Percentiles rank a stretch among this genome's conserved stretches.
phyloP scores from a whole-genome alignment of 2,888 invertebrate species.

The Malachius bipustulatus region DNA sequence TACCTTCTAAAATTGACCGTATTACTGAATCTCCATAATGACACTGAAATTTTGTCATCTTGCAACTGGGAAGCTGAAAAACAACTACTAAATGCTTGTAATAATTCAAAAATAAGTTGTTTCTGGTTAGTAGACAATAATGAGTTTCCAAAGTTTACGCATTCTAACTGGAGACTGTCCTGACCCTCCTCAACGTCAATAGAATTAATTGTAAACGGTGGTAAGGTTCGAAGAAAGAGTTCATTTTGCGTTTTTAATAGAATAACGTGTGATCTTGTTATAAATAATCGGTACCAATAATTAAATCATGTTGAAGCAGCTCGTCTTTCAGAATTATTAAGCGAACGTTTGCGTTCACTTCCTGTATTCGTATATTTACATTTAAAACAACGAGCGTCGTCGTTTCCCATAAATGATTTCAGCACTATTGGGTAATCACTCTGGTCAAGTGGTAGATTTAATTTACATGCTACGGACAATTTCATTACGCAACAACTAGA shows the following conservation, averaged over 20 bases:
- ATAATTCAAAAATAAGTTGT: no score
- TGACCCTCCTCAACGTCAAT: neutral
- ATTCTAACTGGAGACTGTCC: no score
- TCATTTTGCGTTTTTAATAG: neutral
- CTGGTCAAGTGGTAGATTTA: neutral
- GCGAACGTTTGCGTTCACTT: no score
- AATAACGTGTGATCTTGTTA: neutral
- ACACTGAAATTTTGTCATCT: no score
- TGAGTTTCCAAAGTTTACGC: no score
- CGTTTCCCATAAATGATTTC: no score
- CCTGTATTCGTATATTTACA: no score
- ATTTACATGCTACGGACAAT: neutral
- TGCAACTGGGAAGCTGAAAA: neutral
- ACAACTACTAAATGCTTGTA: neutral
- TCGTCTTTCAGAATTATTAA: neutral
- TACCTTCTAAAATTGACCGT: no score
- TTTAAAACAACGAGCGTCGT: no score
- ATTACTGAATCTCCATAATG: no score
- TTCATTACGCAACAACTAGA: neutral
- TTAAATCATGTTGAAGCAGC: neutral
- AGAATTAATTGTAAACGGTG: neutral
- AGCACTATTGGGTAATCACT: no score
- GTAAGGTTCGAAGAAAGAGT: neutral
- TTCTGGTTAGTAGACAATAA: no score
- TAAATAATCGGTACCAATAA: conserved; percentile 1